A percentile compares a stretch with the other conserved stretches of the same genome.
phyloP scores from a whole-genome alignment of 2,888 invertebrate genomes.

The Matsumyia berberina region DNA sequence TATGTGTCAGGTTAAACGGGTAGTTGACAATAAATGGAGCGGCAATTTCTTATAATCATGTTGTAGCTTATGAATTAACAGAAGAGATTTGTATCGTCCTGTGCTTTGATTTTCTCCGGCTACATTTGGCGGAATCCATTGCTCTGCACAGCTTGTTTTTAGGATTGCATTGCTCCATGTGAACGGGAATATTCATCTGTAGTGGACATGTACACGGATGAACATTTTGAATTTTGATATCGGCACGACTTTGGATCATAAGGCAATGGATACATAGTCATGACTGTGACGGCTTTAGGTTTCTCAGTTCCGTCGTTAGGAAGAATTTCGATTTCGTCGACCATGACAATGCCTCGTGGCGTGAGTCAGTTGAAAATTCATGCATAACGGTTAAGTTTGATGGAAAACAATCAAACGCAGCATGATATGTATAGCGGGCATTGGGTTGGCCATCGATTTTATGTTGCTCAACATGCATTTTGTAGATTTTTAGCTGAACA shows the following conservation, averaged over 20 bases:
- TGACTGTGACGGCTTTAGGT: not conserved
- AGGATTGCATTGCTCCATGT: not conserved
- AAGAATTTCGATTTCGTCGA: not conserved
- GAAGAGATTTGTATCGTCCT: not conserved
- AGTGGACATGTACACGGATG: not conserved
- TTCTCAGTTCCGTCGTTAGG: not conserved
- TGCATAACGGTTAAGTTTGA: too few species aligned
- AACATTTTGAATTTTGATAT: too few species aligned
- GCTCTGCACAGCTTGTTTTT: not conserved
- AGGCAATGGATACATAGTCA: not conserved
- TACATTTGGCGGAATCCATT: not conserved
- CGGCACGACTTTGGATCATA: not conserved
- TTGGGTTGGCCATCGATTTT: not conserved
- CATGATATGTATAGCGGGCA: not conserved
- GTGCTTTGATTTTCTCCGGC: constrained; percentile 2
- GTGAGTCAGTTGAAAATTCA: too few species aligned
- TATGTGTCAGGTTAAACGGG: constrained; percentile 55
- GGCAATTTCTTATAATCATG: constrained; percentile 4
- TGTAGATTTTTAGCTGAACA: constrained; percentile 4
- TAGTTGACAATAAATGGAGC: constrained; percentile 15
- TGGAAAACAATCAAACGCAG: not conserved
- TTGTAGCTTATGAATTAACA: constrained; percentile 14
- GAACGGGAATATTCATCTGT: not conserved
- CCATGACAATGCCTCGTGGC: too few species aligned
- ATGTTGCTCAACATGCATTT: not conserved